Evolutionary conservation across 1,140 invertebrate species (phyloP).

Genomic region (Leptinotarsa texana): DNA sequence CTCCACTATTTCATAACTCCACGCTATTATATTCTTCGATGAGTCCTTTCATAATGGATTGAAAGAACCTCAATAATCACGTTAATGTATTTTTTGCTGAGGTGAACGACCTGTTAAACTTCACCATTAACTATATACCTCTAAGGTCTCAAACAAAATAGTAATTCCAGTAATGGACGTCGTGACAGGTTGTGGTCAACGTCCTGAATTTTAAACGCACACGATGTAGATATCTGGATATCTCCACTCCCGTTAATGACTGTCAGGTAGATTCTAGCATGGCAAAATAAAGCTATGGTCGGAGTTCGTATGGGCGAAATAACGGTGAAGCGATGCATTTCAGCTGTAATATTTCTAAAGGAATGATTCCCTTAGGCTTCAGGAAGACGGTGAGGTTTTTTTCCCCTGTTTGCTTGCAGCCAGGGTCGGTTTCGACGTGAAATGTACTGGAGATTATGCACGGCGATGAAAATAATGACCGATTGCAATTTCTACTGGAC

Average conservation of each 20-base stretch:
- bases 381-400: not conserved
- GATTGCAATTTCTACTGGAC: no score
- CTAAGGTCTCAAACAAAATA: not conserved
- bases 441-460: no score
- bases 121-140: not conserved
- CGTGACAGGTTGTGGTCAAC: not conserved
- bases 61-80: not conserved
- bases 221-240: not conserved
- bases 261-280: not conserved
- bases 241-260: not conserved
- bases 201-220: conserved; percentile 2
- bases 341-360: not conserved
- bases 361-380: not conserved
- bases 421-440: no score
- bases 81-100: not conserved
- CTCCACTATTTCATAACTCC: no score
- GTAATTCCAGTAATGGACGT: not conserved
- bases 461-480: no score
- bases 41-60: no score
- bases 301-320: not conserved
- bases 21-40: no score
- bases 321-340: not conserved
- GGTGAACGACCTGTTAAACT: not conserved
- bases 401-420: no score
- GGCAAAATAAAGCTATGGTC: not conserved